Evolutionary conservation across 2,888 invertebrate genomes (phyloP).

Genomic region (Pachymerium ferrugineum): DNA sequence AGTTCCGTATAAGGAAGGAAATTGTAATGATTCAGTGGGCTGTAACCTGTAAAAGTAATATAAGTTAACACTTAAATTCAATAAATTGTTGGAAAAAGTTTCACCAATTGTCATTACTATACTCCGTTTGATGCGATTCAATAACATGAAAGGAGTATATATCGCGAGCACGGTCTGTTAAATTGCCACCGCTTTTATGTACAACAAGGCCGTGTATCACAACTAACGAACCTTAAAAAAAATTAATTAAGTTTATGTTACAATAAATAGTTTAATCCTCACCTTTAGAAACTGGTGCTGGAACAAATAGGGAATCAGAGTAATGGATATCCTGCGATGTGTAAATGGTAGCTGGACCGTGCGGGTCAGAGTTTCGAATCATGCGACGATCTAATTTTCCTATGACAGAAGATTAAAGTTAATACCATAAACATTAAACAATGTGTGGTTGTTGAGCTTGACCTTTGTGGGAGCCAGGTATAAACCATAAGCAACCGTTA

Average conservation of each 20-base stretch:
- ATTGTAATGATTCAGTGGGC: conserved; percentile 62
- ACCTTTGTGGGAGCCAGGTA: conserved; percentile 80
- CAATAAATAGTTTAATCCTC: neutral
- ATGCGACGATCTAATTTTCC: conserved; percentile 50
- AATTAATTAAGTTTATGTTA: conserved; percentile 35
- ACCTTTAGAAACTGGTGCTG: conserved; percentile 82
- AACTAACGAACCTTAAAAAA: conserved; percentile 67
- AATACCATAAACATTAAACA: neutral
- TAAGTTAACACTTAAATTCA: neutral
- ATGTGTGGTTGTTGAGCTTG: neutral
- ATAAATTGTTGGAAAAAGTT: neutral
- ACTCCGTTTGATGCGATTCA: conserved; percentile 68
- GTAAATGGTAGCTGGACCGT: conserved; percentile 59
- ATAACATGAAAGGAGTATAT: conserved; percentile 94
- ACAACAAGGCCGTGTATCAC: conserved; percentile 88
- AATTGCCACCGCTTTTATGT: conserved; percentile 84
- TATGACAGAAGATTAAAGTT: neutral
- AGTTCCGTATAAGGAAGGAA: conserved; percentile 60
- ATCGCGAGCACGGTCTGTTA: conserved; percentile 73
- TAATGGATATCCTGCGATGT: conserved; percentile 53
- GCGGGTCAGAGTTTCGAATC: conserved; percentile 61
- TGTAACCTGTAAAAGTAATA: conserved; percentile 53
- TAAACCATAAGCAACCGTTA: conserved; percentile 92
- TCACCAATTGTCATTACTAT: conserved; percentile 75
- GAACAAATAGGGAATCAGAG: conserved; percentile 64